Evolutionary conservation across 2,113 vertebrate genomes (phyloP), one percentile per base, ranked within the genome.

Genomic region (Rattus rattus): DNA sequence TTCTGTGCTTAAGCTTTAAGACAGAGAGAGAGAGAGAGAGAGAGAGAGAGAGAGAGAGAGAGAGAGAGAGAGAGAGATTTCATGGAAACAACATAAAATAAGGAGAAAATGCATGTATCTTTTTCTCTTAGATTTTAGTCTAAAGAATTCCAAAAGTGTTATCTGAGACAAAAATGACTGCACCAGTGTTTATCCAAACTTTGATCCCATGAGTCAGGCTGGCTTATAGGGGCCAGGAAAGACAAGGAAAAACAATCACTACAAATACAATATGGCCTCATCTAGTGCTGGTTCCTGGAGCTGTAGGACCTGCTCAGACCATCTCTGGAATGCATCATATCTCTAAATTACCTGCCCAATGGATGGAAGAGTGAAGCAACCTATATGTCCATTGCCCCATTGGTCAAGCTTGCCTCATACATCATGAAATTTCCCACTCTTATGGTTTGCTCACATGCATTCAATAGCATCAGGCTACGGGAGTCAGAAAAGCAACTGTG

Each of bases 61-160:
- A 20, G 10, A 0, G 39, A 8, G 43, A 26, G 75, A 30, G 43
- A 17, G 10, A 76, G 6, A 47, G 7, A 87, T 22, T 47, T 77
- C 19, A 14, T 54, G 13, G 52, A 88, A 96, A 69, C 1, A 17
- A 52, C 43, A 75, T 43, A 7, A 30, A 70, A 86, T 76, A 7
- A 91, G 22, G 19, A 92, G 4, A 94, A 6, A 56, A 49, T 88
- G 20, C 47, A 85, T 33, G 26, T 65, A 24, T 91, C 16, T 73
- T 89, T 89, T 12, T 91, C n/a, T 61, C 76, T 94, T 80, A 80
- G n/a, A 75, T 47, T 83, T 93, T 67, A 91, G 33, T 22, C 56
- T 96, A 88, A 92, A 43, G 80, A 91, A 8, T n/a, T 12, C 52
- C 20, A 77, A 95, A 81, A 97, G 52, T 59, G 65, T 59, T 54